A percentile compares a stretch with the other conserved stretches of the same genome.
Evolutionary conservation across 2,888 invertebrate genomes (phyloP).

Genomic region (Philhelius pedissequus): DNA sequence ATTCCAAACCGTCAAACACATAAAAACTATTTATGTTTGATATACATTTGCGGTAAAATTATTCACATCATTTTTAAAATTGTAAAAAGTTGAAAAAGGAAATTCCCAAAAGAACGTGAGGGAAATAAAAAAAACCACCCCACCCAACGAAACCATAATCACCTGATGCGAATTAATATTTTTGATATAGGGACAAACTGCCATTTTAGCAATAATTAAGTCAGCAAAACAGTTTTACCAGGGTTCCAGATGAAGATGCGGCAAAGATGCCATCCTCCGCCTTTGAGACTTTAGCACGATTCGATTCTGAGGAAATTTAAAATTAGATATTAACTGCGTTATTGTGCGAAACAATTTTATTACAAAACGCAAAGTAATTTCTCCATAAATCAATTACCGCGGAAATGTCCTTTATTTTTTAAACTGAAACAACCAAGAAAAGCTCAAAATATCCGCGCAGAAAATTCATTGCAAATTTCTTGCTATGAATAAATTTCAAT

Average conservation of each 20-base stretch:
- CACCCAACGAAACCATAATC: constrained; percentile 37
- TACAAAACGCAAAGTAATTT: constrained; percentile 47
- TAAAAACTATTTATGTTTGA: constrained; percentile 7
- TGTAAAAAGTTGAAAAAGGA: background rate
- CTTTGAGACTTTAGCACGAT: background rate
- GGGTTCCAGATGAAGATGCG: background rate
- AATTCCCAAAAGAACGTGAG: background rate
- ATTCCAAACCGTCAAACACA: constrained; percentile 29
- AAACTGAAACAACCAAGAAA: background rate
- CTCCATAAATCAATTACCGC: constrained; percentile 60
- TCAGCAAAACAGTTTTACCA: constrained; percentile 5
- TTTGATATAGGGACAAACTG: constrained; percentile 33
- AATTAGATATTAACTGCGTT: constrained; percentile 6
- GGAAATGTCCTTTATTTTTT: constrained; percentile 29
- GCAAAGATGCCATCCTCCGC: background rate
- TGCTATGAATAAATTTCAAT: constrained; percentile 34
- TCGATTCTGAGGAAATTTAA: background rate
- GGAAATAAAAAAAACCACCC: constrained; percentile 31
- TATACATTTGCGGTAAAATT: constrained; percentile 11
- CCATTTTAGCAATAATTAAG: constrained; percentile 19
- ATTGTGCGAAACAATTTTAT: constrained; percentile 39
- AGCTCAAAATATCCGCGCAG: background rate
- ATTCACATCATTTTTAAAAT: constrained; percentile 5
- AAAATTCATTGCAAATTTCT: constrained; percentile 45
- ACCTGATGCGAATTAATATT: constrained; percentile 26